Base-by-base conservation (phyloP, 2,888 invertebrate genomes). In the Miltochrista miniata region DNA sequence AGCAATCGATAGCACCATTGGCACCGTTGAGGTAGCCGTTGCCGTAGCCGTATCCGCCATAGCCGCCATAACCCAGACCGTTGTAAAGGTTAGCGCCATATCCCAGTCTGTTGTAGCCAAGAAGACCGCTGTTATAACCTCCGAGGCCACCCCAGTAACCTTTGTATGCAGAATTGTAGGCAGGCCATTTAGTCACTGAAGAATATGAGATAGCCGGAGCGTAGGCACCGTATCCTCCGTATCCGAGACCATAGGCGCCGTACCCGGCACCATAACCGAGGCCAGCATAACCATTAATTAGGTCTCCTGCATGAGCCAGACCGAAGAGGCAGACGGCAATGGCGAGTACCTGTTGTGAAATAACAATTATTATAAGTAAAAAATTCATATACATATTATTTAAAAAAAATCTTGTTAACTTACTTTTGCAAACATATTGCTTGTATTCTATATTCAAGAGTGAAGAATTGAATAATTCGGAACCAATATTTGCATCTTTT, bases 341-440 rank as follows among this genome's bases (percentile, higher is more conserved):
- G 43, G 75, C 66, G 18, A 83, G 51, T 29, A 35, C n/a, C 35
- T 44, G 36, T 36, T 59, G 61, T 30, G 44, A 13, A 34, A 50
- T n/a, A 47, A 7, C 10, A 14, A 43, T 31, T 0, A 41, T 11
- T 10, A 13, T 0, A 13, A 14, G 2, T 24, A 11, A 18, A 24
- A 38, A n/a, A 11, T 38, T 38, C 1, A 1, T 1, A 38, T n/a
- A 11, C 11, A 11, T 18, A 35, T 13, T n/a, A 18, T 18, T 38
- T 38, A 18, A 38, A n/a, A n/a, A n/a, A n/a, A n/a, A n/a, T n/a
- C n/a, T 24, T 18, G 15, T 31, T 8, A 24, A 52, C 69, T 79
- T 79, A 83, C 84, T 81, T 84, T 83, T 56, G 78, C 68, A 63
- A 78, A 79, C 84, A 84, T 84, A 60, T 76, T 81, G 76, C 61